phyloP scores from a whole-genome alignment of 1,140 invertebrate species.

The Sesamia nonagrioides region DNA sequence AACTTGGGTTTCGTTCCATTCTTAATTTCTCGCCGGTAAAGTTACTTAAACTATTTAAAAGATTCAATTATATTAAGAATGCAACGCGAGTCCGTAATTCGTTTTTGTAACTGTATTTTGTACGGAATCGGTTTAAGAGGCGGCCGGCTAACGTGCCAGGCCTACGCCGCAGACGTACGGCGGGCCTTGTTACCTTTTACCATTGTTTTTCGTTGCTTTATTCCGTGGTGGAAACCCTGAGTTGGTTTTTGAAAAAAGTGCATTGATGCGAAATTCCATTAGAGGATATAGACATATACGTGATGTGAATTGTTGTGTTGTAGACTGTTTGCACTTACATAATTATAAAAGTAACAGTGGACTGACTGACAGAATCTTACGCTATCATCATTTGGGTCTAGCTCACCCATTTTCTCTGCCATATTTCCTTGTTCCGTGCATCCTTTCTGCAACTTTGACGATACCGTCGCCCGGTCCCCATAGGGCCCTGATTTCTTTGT shows the following conservation, averaged over 20 bases:
- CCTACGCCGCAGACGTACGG: constrained; percentile 55
- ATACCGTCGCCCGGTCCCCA: too few species aligned
- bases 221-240: neutral
- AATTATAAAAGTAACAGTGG: too few species aligned
- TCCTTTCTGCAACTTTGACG: too few species aligned
- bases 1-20: neutral
- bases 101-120: constrained; percentile 72
- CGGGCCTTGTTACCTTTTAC: constrained; percentile 23
- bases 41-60: constrained; percentile 1
- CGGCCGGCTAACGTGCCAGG: constrained; percentile 61
- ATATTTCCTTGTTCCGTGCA: too few species aligned
- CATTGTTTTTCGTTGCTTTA: constrained; percentile 13
- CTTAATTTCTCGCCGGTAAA: constrained; percentile 1
- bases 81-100: constrained; percentile 55
- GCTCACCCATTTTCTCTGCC: too few species aligned
- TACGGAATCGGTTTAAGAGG: constrained; percentile 73
- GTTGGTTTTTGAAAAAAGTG: neutral
- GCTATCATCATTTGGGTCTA: too few species aligned
- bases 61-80: constrained; percentile 3
- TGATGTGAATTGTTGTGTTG: too few species aligned
- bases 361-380: too few species aligned
- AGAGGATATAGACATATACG: neutral
- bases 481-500: too few species aligned
- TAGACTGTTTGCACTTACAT: too few species aligned
- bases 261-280: neutral